These are phyloP conservation scores for Ochropacha duplaris DNA, from an alignment of 2,888 invertebrate species.

Conservation along the genomic window DNA sequence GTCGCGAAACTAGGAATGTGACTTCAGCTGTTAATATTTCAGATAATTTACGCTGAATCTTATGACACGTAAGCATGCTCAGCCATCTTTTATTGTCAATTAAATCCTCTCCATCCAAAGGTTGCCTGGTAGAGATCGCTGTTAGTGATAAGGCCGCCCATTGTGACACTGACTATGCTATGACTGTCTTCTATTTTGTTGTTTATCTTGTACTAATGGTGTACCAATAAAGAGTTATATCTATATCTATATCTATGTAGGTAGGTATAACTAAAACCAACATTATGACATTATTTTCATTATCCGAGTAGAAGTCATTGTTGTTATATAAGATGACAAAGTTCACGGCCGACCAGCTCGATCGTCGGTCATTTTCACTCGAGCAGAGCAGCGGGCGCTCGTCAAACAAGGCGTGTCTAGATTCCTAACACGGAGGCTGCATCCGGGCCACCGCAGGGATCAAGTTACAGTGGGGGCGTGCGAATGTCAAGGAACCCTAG, in stretches of 20 bases:
- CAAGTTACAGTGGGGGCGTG: conserved; percentile 66
- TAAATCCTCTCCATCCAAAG: no score
- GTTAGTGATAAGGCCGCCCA: no score
- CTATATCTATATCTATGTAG: no score
- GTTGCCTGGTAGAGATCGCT: no score
- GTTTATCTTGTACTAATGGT: no score
- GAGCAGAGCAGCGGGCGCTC: conserved; percentile 43
- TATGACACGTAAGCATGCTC: no score
- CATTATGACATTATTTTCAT: conserved; percentile 31
- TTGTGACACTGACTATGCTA: no score
- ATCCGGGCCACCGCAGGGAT: conserved; percentile 78
- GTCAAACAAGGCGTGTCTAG: conserved; percentile 70
- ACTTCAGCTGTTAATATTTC: background rate
- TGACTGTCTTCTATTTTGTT: no score
- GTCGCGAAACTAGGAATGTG: background rate
- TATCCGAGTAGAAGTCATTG: conserved; percentile 47
- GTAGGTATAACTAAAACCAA: conserved; percentile 11
- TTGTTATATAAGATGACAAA: conserved; percentile 67
- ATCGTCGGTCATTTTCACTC: conserved; percentile 59
- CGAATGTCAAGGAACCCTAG: conserved; percentile 81
- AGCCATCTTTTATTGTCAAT: no score
- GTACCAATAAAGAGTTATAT: no score
- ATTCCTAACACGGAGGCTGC: conserved; percentile 76
- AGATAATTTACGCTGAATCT: background rate
- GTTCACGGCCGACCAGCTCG: conserved; percentile 63